These are phyloP conservation scores for Oxyruncus cristatus DNA, from an alignment of 2,113 vertebrate genomes.

Conservation along the genomic window DNA sequence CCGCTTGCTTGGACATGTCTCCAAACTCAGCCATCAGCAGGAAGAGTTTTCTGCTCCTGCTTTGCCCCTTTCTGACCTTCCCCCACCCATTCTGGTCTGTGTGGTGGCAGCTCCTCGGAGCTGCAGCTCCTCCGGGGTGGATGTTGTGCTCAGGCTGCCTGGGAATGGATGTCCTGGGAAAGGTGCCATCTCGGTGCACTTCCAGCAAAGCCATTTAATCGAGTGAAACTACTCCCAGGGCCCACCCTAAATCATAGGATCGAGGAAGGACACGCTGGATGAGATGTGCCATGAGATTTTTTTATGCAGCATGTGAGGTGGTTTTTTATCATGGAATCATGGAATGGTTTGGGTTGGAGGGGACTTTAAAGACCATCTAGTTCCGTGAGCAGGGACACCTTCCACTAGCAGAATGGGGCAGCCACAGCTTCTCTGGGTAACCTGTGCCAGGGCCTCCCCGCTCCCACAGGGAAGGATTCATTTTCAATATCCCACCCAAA, in stretches of 20 bases:
- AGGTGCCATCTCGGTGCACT: background rate
- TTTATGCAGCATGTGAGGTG: background rate
- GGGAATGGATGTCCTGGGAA: background rate
- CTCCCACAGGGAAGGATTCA: accelerated
- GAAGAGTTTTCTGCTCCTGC: background rate
- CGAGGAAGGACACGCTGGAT: background rate
- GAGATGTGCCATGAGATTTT: background rate
- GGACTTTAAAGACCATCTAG: background rate
- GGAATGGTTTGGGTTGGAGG: background rate
- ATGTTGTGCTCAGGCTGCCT: background rate
- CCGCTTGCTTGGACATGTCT: background rate
- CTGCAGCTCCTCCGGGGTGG: background rate
- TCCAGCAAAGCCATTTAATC: background rate
- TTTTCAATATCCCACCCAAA: no score
- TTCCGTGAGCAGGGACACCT: background rate
- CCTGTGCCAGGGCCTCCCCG: background rate
- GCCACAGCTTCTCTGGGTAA: background rate
- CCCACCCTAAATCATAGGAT: background rate
- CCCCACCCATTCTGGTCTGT: background rate
- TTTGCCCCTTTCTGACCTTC: accelerated
- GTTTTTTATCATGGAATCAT: background rate
- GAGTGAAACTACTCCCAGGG: background rate
- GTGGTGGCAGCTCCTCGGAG: background rate
- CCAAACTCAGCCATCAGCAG: background rate
- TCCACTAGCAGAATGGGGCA: background rate